Percentiles rank a stretch among this genome's conserved stretches.
phyloP scores from a whole-genome alignment of 2,113 vertebrate genomes.

The Cercocebus atys region DNA sequence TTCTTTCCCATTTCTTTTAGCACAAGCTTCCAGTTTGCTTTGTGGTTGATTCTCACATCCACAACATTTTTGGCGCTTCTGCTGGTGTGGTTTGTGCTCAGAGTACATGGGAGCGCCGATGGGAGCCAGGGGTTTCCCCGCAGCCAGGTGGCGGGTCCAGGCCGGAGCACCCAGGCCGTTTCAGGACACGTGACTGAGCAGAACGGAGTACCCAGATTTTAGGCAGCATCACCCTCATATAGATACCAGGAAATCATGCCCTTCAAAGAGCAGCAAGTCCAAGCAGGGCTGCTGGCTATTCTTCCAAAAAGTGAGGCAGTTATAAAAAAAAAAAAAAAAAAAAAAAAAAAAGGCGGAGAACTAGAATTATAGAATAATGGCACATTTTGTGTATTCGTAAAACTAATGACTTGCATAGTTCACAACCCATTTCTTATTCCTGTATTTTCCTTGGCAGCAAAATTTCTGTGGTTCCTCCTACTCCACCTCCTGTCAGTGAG shows the following conservation, averaged over 20 bases:
- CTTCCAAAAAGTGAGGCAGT: background rate
- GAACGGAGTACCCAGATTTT: fast-evolving
- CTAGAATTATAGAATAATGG: background rate
- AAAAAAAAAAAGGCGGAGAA: background rate
- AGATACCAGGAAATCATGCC: no score
- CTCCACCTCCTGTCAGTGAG: slow-evolving; percentile 90
- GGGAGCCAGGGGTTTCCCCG: background rate
- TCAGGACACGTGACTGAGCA: fast-evolving
- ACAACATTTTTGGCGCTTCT: background rate
- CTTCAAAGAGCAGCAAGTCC: background rate
- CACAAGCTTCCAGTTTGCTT: background rate
- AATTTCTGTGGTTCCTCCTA: slow-evolving; percentile 93
- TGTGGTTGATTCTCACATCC: background rate
- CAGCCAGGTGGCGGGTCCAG: fast-evolving
- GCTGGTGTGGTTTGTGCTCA: background rate
- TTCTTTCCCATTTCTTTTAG: background rate
- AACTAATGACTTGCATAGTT: fast-evolving
- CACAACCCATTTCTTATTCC: background rate
- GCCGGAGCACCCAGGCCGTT: fast-evolving
- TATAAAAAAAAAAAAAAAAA: no score
- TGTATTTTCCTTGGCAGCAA: slow-evolving; percentile 81
- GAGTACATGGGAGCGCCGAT: fast-evolving
- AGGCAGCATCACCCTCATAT: fast-evolving
- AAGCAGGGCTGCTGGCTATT: background rate
- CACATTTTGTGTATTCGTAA: fast-evolving